Percentiles rank a stretch among this genome's conserved stretches.
These are phyloP conservation scores for Aquatica leii DNA, from an alignment of 2,888 invertebrate genomes.

Conservation along the genomic window DNA sequence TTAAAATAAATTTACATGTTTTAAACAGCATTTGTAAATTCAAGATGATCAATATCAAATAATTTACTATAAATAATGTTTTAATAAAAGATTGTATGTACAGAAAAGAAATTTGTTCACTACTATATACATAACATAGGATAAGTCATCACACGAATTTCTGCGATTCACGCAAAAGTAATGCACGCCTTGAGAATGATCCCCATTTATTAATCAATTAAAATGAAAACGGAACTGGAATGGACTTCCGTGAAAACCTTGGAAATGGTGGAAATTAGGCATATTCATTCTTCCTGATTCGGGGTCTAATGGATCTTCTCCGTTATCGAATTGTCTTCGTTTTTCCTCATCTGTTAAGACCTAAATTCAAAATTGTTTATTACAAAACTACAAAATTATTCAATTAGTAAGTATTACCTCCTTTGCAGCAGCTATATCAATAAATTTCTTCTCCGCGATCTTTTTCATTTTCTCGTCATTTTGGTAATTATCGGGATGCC, in stretches of 20 bases:
- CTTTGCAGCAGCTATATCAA: constrained; percentile 98
- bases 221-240: constrained; percentile 99
- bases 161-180: not conserved
- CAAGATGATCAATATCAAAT: too few relatives aligned
- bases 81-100: constrained; percentile 10
- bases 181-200: not conserved
- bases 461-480: constrained; percentile 87
- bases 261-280: constrained; percentile 85
- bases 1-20: too few relatives aligned
- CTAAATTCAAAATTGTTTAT: constrained; percentile 49
- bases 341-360: constrained; percentile 89
- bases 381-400: not conserved
- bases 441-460: constrained; percentile 95
- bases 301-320: constrained; percentile 97
- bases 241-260: constrained; percentile 75
- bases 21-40: too few relatives aligned
- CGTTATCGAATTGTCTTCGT: constrained; percentile 91
- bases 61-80: constrained; percentile 7
- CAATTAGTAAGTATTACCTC: constrained; percentile 70
- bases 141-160: not conserved
- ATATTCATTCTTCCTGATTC: constrained; percentile 75
- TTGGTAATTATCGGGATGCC: constrained; percentile 97
- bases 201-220: constrained; percentile 67
- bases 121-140: constrained; percentile 7
- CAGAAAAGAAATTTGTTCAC: not conserved